Evolutionary conservation across 1,140 invertebrate genomes (phyloP).

Genomic region (Branchinecta lindahli): DNA sequence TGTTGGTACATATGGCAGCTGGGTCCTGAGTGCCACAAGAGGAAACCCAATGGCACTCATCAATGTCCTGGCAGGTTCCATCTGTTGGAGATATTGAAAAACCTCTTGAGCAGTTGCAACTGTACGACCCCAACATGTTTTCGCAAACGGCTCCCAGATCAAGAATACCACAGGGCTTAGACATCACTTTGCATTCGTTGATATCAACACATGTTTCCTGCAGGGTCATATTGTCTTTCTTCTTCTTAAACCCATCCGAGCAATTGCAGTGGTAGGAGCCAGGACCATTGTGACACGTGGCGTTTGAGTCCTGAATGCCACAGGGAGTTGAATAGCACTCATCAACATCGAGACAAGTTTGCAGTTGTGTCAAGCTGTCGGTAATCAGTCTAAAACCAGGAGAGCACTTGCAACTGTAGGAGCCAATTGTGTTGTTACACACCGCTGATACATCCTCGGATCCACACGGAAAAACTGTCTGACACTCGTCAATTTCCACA

Average conservation of each 20-base stretch:
- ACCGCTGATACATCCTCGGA: slow-evolving; percentile 32
- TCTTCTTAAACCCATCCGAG: slow-evolving; percentile 48
- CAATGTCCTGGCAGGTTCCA: slow-evolving; percentile 49
- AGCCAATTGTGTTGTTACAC: slow-evolving; percentile 71
- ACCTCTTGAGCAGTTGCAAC: slow-evolving; percentile 71
- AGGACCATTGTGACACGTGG: slow-evolving; percentile 48
- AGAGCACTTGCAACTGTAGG: slow-evolving; percentile 64
- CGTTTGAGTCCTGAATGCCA: slow-evolving; percentile 16
- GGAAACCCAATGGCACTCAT: slow-evolving; percentile 40
- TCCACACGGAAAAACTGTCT: slow-evolving; percentile 35
- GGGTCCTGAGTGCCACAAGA: slow-evolving; percentile 61
- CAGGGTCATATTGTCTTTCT: slow-evolving; percentile 20
- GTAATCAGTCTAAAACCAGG: slow-evolving; percentile 39
- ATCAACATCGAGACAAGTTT: slow-evolving; percentile 13
- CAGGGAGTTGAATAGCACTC: slow-evolving; percentile 14
- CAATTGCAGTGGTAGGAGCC: slow-evolving; percentile 58
- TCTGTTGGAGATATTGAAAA: slow-evolving; percentile 64
- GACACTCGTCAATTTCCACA: slow-evolving; percentile 61
- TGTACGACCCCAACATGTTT: slow-evolving; percentile 66
- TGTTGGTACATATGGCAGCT: slow-evolving; percentile 70
- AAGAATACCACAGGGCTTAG: slow-evolving; percentile 55
- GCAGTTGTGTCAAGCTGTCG: not conserved
- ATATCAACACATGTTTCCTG: slow-evolving; percentile 45
- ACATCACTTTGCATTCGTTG: slow-evolving; percentile 65
- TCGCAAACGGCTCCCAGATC: slow-evolving; percentile 62